Evolutionary conservation across 2,888 invertebrate species (phyloP), one percentile per base, ranked within the genome.

Genomic region (Criorhina ranunculi): DNA sequence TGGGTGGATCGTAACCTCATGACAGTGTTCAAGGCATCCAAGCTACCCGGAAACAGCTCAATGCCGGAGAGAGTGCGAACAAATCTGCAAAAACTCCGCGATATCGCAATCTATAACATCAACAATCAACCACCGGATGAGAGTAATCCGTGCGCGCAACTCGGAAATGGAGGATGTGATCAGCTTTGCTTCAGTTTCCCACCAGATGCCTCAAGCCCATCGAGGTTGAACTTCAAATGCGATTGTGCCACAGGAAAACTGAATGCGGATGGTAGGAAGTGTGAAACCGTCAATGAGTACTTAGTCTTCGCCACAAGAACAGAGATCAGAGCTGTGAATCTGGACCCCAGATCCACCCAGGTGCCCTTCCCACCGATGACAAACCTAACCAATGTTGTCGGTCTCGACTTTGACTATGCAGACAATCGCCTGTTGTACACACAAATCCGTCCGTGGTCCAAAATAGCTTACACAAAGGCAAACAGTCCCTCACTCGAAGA

Each of bases 121-220:
- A 95, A 95, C 85, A 96, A 96, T 89, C 99, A 99, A 91, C 98
- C 98, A 0, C 92, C 93, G 0, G 97, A 96, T 88, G 95, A 95
- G 9, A 95, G 93, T 12, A 97, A 97, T 89, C 97, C 97, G 0
- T 98, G 98, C 89, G 93, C 94, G 15, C 94, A 94, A 87, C 92
- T 94, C 0, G 95, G 95, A 0, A 96, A 96, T 88, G 96, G 96
- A 0, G 96, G 95, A 12, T 99, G 99, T 90, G 96, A 97, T 59
- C 99, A 99, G 89, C 93, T 99, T 0, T 99, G 99, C 91, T 99
- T 99, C 92, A 96, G 98, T 49, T 95, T 95, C 89, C 98, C 98
- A 0, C 94, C 94, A 0, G 95, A 96, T 8, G 88, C 90, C 2
- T 89, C 93, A 0, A 90, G 92, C n/a, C 88, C 90, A 0, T 89